Evolutionary conservation across 2,888 invertebrate genomes (phyloP), one percentile per base, ranked within the genome.

Genomic region (Pammene fasciana): DNA sequence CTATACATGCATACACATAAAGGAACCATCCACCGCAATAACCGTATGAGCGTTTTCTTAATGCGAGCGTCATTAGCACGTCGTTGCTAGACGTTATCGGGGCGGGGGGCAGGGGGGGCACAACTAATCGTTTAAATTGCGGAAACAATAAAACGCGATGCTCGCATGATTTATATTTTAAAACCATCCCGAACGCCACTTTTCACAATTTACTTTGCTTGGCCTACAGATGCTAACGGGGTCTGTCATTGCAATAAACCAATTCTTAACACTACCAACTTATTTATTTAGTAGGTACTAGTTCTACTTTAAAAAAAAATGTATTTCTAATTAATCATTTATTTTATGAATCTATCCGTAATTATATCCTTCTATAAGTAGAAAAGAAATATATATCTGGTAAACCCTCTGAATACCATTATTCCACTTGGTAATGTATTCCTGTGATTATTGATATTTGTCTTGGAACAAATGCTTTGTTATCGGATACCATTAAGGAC

Each of bases 401-500:
- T 26, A 26, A 26, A 26, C 26, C 26, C 26, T 1, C 26, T 26
- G 26, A 26, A 26, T 26, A 26, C 26, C 26, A 26, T 26, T 38
- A 9, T 6, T 38, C 38, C 38, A 7, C 6, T 6, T 11, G 11
- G 43, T 43, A 43, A 43, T 43, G 43, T 43, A 43, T 10, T 11
- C 1, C 11, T 43, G 11, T 43, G 7, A 43, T 43, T 43, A 43
- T 43, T 43, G 68, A 68, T 75, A 78, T 79, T 78, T 72, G 74
- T 79, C 79, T 78, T 78, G 75, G 68, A 75, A 75, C 70, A 52
- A 68, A 74, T 72, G 75, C 72, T 75, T 71, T 67, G 72, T 82
- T 83, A 84, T 85, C 84, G 73, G 74, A 76, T 72, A 75, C 67
- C 79, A 81, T 84, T 82, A 80, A 78, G 77, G 82, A 82, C 86